Evolutionary conservation across 1,140 invertebrate genomes (phyloP).

Genomic region (Proctacanthus coquilletti): DNA sequence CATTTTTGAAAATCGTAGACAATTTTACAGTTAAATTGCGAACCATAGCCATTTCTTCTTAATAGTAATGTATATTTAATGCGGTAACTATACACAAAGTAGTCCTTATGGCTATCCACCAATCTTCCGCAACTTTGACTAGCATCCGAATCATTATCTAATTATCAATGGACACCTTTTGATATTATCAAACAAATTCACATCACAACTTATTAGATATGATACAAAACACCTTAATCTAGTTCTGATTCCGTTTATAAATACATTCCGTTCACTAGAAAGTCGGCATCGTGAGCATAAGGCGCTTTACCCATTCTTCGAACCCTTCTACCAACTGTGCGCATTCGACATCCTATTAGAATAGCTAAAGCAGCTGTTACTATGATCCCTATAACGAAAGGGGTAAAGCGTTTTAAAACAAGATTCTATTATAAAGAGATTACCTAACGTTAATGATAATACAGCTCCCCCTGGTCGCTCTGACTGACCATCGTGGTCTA

Average conservation of each 20-base stretch:
- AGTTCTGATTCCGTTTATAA: conserved; percentile 53
- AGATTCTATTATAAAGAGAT: conserved; percentile 4
- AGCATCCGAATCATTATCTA: too few species aligned
- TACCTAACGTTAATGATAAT: conserved; percentile 63
- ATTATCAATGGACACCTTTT: too few species aligned
- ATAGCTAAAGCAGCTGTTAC: conserved; percentile 51
- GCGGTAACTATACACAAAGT: too few species aligned
- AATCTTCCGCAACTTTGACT: too few species aligned
- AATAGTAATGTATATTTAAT: too few species aligned
- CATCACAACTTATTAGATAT: too few species aligned
- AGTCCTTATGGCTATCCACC: too few species aligned
- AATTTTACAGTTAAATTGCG: too few species aligned
- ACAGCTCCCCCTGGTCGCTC: conserved; percentile 63
- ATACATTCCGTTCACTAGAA: conserved; percentile 96
- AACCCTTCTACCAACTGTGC: conserved; percentile 53
- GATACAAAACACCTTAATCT: too few species aligned
- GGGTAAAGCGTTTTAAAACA: background rate
- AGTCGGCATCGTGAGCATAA: conserved; percentile 90
- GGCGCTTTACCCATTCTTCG: conserved; percentile 61
- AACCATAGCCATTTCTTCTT: too few species aligned
- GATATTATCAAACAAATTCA: too few species aligned
- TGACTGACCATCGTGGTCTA: conserved; percentile 42
- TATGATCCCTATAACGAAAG: conserved; percentile 27
- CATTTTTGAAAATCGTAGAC: too few species aligned
- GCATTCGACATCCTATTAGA: conserved; percentile 65